These are phyloP conservation scores for Calyptommatus sinebrachiatus DNA, from an alignment of 2,113 vertebrate genomes.

Conservation along the genomic window DNA sequence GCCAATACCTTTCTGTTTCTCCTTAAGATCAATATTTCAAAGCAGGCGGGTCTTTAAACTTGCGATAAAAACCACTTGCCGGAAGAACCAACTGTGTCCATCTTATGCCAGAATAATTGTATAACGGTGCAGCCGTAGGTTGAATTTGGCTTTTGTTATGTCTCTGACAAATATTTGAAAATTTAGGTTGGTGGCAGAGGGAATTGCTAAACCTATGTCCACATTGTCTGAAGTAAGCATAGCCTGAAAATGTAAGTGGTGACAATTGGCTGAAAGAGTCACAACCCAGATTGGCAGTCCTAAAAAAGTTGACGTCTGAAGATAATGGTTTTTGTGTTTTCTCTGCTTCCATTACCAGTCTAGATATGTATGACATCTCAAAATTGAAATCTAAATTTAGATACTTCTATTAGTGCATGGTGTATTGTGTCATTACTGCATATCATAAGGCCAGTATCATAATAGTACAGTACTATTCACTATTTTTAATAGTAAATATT, in stretches of 20 bases:
- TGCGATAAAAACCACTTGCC: neutral
- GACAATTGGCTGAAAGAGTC: neutral
- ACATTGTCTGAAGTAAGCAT: neutral
- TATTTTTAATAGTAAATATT: neutral
- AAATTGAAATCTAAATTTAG: too few relatives aligned
- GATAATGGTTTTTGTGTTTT: neutral
- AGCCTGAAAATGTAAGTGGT: neutral
- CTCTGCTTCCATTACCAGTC: too few relatives aligned
- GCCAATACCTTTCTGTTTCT: neutral
- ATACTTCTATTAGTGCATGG: too few relatives aligned
- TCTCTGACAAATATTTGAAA: neutral
- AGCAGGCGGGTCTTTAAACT: neutral
- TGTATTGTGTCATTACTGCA: neutral
- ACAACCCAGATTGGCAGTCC: too few relatives aligned
- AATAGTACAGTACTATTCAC: too few relatives aligned
- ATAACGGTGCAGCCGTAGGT: neutral
- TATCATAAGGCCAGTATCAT: too few relatives aligned
- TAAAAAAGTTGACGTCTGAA: neutral
- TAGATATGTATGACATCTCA: too few relatives aligned
- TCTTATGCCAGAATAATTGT: neutral
- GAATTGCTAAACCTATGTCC: neutral
- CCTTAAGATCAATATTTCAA: neutral
- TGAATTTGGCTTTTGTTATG: neutral
- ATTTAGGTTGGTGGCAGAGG: neutral
- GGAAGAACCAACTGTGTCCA: neutral